phyloP scores from a whole-genome alignment of 2,888 invertebrate genomes.

The Eupithecia abbreviata region DNA sequence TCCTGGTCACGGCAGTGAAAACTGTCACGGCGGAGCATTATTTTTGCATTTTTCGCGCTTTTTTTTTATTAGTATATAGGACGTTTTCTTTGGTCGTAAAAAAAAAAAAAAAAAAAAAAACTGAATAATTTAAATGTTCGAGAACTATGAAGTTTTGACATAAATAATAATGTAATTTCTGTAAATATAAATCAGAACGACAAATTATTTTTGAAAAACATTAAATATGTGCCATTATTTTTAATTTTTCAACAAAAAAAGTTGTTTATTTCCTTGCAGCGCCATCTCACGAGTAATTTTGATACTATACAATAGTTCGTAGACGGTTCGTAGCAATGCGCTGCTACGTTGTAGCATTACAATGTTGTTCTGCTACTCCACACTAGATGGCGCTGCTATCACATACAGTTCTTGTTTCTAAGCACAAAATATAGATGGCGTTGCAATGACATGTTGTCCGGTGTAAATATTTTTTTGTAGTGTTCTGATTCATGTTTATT shows the following conservation, averaged over 20 bases:
- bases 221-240: too few species aligned
- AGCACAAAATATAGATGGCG: neutral
- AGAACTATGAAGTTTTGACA: too few species aligned
- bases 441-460: neutral
- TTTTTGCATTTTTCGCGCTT: slow-evolving; percentile 44
- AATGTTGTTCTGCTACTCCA: slow-evolving; percentile 26
- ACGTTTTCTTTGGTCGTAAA: neutral
- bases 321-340: neutral
- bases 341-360: neutral
- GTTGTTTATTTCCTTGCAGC: neutral
- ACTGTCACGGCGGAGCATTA: slow-evolving; percentile 70
- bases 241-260: neutral
- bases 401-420: neutral
- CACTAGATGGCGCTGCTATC: slow-evolving; percentile 30
- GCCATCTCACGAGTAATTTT: slow-evolving; percentile 24
- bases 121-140: too few species aligned
- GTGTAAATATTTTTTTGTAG: neutral
- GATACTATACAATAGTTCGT: neutral
- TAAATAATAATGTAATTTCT: too few species aligned
- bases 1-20: slow-evolving; percentile 68
- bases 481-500: neutral
- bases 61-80: neutral
- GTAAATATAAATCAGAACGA: too few species aligned
- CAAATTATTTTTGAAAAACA: too few species aligned
- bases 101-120: too few species aligned